Conservation (phyloP, 2,888 invertebrate genomes). For the Sarcophaga carnaria region DNA sequence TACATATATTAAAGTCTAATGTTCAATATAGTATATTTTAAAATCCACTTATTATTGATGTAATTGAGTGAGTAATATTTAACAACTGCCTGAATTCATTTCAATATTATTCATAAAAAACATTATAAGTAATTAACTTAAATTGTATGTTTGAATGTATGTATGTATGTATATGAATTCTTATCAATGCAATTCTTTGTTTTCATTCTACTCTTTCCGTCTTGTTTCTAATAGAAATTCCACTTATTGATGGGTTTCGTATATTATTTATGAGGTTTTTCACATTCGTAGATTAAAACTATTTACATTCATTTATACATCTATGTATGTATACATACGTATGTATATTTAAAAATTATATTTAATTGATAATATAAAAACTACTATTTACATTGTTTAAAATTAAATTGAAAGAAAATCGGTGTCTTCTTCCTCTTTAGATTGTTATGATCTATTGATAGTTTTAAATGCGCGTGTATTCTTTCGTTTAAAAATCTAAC, state of each 20-base stretch:
- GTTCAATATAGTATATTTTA: not conserved
- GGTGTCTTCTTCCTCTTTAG: conserved; percentile 18
- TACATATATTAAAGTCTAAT: not conserved
- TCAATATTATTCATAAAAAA: too few relatives aligned
- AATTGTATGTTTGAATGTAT: not conserved
- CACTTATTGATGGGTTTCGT: conserved; percentile 9
- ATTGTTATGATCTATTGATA: not conserved
- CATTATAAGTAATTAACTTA: not conserved
- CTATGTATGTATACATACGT: not conserved
- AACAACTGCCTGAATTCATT: too few relatives aligned
- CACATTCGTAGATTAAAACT: conserved; percentile 22
- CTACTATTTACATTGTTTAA: not conserved
- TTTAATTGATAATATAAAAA: not conserved
- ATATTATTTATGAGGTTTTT: conserved; percentile 43
- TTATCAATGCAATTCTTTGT: conserved; percentile 39
- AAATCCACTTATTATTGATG: not conserved
- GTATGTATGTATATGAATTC: conserved; percentile 7
- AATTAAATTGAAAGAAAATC: not conserved
- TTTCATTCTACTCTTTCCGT: not conserved
- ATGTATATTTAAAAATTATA: too few relatives aligned
- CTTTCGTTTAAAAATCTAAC: not conserved
- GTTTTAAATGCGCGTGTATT: not conserved
- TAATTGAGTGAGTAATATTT: too few relatives aligned
- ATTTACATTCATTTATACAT: not conserved
- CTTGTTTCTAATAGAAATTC: conserved; percentile 30